phyloP scores from a whole-genome alignment of 2,888 invertebrate species.

The Coecobrya sp. region DNA sequence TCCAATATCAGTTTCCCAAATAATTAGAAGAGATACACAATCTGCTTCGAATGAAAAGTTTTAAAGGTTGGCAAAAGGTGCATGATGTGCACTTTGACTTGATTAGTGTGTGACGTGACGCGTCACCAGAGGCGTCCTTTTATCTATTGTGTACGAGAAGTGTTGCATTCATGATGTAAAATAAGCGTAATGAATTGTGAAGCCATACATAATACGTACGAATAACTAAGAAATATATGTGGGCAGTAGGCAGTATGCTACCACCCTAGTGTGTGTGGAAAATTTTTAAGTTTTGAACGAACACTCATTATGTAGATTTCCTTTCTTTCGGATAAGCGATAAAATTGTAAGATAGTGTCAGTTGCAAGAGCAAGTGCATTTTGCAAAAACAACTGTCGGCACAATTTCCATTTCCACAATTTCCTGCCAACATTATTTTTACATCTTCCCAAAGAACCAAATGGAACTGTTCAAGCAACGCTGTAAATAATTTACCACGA shows the following conservation, averaged over 20 bases:
- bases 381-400: slow-evolving; percentile 30
- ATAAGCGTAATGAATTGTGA: background rate
- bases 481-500: slow-evolving; percentile 18
- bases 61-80: slow-evolving; percentile 19
- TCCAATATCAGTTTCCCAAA: background rate
- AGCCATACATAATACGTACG: too few relatives aligned
- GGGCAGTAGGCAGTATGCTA: too few relatives aligned
- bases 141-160: background rate
- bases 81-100: slow-evolving; percentile 46
- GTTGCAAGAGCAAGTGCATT: slow-evolving; percentile 49
- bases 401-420: slow-evolving; percentile 8
- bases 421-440: slow-evolving; percentile 56
- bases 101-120: slow-evolving; percentile 23
- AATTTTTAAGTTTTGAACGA: background rate
- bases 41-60: background rate
- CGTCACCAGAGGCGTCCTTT: background rate
- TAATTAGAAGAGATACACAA: background rate
- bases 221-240: too few relatives aligned
- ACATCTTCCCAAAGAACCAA: background rate
- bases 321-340: background rate
- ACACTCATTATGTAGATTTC: background rate
- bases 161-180: background rate
- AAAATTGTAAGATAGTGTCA: background rate
- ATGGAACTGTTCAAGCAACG: slow-evolving; percentile 4
- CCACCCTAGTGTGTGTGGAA: too few relatives aligned